Evolutionary conservation across 2,888 invertebrate genomes (phyloP).

Genomic region (Hirtodrosophila confusa): DNA sequence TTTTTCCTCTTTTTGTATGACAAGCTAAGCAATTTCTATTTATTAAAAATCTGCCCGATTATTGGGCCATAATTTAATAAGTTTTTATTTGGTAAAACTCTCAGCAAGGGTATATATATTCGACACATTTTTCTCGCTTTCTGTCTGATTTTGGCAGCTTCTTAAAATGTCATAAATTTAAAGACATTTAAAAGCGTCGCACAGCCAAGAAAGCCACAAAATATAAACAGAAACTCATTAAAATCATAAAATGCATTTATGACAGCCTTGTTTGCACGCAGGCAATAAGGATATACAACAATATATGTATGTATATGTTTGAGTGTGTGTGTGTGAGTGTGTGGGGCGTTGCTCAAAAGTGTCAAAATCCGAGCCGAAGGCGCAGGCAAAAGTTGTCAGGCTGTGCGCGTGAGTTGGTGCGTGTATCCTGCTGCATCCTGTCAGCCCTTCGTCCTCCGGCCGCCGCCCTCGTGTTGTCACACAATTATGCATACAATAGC

Average conservation of each 20-base stretch:
- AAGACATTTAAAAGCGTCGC: conserved; percentile 19
- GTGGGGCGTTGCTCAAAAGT: conserved; percentile 57
- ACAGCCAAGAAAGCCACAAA: conserved; percentile 17
- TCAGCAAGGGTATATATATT: no score
- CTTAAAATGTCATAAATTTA: conserved; percentile 38
- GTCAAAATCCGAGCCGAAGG: conserved; percentile 76
- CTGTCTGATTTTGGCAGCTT: conserved; percentile 43
- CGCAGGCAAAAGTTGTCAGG: conserved; percentile 61
- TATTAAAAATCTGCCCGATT: no score
- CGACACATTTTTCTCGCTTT: no score
- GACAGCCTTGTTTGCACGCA: conserved; percentile 69
- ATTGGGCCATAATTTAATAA: no score
- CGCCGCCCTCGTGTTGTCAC: conserved; percentile 64
- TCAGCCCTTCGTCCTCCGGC: conserved; percentile 33
- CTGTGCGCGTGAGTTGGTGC: conserved; percentile 37
- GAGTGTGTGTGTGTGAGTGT: not conserved
- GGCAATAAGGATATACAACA: conserved; percentile 63
- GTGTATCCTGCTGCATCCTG: conserved; percentile 52
- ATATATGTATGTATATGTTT: not conserved
- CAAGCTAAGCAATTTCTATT: no score
- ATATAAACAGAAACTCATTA: conserved; percentile 79
- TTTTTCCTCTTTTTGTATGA: no score
- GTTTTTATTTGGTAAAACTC: no score
- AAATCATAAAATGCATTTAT: conserved; percentile 80
- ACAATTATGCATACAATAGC: conserved; percentile 75